phyloP scores from a whole-genome alignment of 2,888 invertebrate genomes.

The Leptothorax acervorum region DNA sequence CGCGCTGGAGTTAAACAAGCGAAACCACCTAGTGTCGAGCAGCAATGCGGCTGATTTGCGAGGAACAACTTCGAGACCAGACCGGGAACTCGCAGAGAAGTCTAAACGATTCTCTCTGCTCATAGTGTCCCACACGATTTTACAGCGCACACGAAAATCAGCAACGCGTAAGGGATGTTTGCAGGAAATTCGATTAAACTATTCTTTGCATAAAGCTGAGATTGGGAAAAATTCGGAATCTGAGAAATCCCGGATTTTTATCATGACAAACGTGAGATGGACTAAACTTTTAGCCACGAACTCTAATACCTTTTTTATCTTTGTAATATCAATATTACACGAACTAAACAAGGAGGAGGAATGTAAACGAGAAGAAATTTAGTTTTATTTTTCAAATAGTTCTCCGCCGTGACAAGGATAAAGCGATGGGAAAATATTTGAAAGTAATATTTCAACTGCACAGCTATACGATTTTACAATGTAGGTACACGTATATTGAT shows the following conservation, averaged over 20 bases:
- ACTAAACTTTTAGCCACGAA: not conserved
- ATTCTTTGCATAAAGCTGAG: not conserved
- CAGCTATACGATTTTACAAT: not conserved
- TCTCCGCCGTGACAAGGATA: not conserved
- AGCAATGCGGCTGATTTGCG: conserved; percentile 53
- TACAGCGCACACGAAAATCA: conserved; percentile 21
- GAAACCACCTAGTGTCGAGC: conserved; percentile 51
- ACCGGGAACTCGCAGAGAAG: conserved; percentile 38
- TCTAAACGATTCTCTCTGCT: conserved; percentile 48
- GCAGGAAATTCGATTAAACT: conserved; percentile 21
- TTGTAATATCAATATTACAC: not conserved
- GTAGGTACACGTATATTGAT: not conserved
- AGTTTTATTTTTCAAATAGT: conserved; percentile 6
- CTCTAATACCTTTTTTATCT: not conserved
- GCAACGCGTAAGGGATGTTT: conserved; percentile 4
- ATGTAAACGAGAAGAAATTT: not conserved
- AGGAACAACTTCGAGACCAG: conserved; percentile 51
- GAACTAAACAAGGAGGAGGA: not conserved
- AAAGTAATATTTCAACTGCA: conserved; percentile 1
- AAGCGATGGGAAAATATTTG: not conserved
- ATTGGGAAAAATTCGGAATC: not conserved
- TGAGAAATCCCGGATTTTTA: not conserved
- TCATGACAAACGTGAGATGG: conserved; percentile 1
- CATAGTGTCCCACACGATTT: conserved; percentile 35
- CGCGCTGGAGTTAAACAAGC: conserved; percentile 42